phyloP scores from a whole-genome alignment of 2,888 invertebrate genomes.

The Oithona nana region DNA sequence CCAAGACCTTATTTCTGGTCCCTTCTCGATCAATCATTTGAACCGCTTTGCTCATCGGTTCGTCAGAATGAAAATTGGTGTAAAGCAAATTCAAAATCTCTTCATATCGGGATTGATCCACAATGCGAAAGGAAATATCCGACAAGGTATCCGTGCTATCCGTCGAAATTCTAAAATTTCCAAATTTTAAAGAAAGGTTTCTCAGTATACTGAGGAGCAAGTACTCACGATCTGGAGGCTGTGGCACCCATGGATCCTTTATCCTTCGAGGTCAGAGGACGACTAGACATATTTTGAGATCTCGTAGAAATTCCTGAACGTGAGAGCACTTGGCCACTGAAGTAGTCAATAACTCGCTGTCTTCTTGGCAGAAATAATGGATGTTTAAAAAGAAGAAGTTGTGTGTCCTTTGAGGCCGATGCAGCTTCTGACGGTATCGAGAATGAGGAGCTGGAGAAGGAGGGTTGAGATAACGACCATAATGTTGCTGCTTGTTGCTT shows the following conservation, averaged over 20 bases:
- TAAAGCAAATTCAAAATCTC: constrained; percentile 10
- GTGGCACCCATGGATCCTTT: not conserved
- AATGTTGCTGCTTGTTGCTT: not conserved
- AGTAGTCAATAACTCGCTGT: no score
- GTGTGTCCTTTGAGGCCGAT: no score
- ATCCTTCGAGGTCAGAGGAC: not conserved
- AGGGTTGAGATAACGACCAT: not conserved
- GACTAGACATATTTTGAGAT: not conserved
- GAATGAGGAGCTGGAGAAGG: no score
- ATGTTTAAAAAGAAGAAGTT: no score
- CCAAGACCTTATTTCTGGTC: not conserved
- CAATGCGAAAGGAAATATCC: constrained; percentile 9
- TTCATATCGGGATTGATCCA: constrained; percentile 12
- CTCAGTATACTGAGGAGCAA: no score
- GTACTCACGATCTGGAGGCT: not conserved
- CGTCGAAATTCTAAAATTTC: not conserved
- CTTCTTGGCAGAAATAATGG: no score
- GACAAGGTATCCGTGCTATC: not conserved
- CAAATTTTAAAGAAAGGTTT: not conserved
- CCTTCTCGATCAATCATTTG: not conserved
- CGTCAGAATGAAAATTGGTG: constrained; percentile 8
- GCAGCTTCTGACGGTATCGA: no score
- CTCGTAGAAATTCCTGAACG: not conserved
- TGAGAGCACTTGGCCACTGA: no score
- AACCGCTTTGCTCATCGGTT: constrained; percentile 5